Evolutionary conservation across 1,140 invertebrate genomes (phyloP), one percentile per base, ranked within the genome.

Genomic region (Caenorhabditis inopinata): DNA sequence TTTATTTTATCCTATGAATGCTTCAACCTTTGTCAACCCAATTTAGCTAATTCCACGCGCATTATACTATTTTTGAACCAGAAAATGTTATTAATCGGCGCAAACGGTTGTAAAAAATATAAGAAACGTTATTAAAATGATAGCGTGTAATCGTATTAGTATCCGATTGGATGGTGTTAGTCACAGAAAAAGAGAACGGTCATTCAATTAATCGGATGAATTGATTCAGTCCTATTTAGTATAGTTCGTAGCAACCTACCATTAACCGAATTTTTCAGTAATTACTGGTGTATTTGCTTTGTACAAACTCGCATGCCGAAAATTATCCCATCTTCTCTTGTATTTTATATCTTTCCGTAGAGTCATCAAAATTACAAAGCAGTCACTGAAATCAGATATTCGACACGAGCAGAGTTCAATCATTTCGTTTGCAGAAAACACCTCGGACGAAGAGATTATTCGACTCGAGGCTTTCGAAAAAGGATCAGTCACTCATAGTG

Each of bases 401-500:
- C 38, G 6, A 14, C 38, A 42, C 14, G 27, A 16, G 32, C 5
- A 32, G 2, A 2, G 23, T 11, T 5, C 7, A 29, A 51, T 32
- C 27, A 6, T 21, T 68, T 62, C 0, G 35, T 18, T 68, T 68
- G 27, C 58, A 68, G 58, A 68, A 68, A 68, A 68, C 58, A 42
- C 58, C 14, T 68, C 58, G 58, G 58, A 68, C 58, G 58, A 68
- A 21, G 58, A 68, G 25, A 76, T 49, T 27, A 74, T 79, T 45
- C 78, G 78, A 14, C 68, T 79, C n/a, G 68, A 58, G 27, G 58
- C 27, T 46, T 47, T 79, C 45, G 32, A 58, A 48, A 47, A 79
- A 51, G 68, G 29, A 16, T 38, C 51, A 9, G 48, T 76, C 18
- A 47, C 47, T 9, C 84, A 85, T 38, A 80, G 77, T n/a, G 85